Evolutionary conservation across 2,888 invertebrate genomes (phyloP).

Genomic region (Brassicogethes aeneus): DNA sequence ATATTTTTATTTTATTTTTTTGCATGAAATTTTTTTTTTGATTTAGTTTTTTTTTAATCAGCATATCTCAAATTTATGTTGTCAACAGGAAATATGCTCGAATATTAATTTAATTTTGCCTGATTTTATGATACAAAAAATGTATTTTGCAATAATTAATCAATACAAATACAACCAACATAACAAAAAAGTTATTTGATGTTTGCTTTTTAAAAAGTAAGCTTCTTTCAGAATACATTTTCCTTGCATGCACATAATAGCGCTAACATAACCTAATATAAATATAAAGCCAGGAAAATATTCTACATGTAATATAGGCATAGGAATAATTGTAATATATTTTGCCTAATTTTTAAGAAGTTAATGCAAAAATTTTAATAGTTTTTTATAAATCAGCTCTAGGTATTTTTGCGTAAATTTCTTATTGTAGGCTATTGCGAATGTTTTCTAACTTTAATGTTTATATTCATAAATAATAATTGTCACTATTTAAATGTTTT

Average conservation of each 20-base stretch:
- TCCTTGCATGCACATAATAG: slow-evolving; percentile 13
- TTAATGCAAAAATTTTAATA: slow-evolving; percentile 5
- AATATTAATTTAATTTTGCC: slow-evolving; percentile 24
- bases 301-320: slow-evolving; percentile 14
- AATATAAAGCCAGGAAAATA: slow-evolving; percentile 10
- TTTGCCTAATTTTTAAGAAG: slow-evolving; percentile 1
- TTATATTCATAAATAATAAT: slow-evolving; percentile 13
- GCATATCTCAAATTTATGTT: not conserved
- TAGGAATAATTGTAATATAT: slow-evolving; percentile 12
- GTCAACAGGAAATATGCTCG: slow-evolving; percentile 15
- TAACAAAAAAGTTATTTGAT: no score
- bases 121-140: slow-evolving; percentile 18
- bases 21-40: slow-evolving; percentile 17
- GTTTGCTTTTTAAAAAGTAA: no score
- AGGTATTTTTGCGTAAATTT: slow-evolving; percentile 3
- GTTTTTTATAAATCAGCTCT: not conserved
- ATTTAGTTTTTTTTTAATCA: slow-evolving; percentile 8
- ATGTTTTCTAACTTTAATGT: slow-evolving; percentile 13
- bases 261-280: slow-evolving; percentile 13
- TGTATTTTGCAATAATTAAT: slow-evolving; percentile 19
- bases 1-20: slow-evolving; percentile 14
- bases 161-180: no score
- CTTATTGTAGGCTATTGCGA: slow-evolving; percentile 7
- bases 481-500: slow-evolving; percentile 8
- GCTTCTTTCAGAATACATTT: no score